Percentiles rank a stretch among this genome's conserved stretches.
Conservation (phyloP, 2,888 invertebrate genomes). For the Drosophila mayaguana region DNA sequence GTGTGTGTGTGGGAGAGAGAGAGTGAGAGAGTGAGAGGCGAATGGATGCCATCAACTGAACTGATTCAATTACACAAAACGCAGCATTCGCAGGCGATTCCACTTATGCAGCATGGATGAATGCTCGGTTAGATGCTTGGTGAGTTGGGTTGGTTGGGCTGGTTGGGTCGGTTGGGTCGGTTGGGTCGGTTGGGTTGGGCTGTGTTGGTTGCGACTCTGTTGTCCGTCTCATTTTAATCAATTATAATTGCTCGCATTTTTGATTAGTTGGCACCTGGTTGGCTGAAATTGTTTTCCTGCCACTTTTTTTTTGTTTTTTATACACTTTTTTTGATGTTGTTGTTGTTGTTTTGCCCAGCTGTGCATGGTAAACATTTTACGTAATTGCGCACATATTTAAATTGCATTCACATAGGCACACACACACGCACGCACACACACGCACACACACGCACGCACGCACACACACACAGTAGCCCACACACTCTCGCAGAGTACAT, state of each 20-base stretch:
- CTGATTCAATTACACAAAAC: slow-evolving; percentile 36
- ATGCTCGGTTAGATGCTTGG: slow-evolving; percentile 11
- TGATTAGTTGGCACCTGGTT: slow-evolving; percentile 78
- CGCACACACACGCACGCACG: slow-evolving; percentile 34
- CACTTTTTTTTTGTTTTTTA: slow-evolving; percentile 13
- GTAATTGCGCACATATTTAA: slow-evolving; percentile 77
- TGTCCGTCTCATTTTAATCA: slow-evolving; percentile 68
- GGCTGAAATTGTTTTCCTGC: slow-evolving; percentile 56
- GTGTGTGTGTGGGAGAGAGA: not conserved
- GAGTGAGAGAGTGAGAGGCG: not conserved
- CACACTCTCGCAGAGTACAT: slow-evolving; percentile 52
- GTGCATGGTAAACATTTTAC: slow-evolving; percentile 67
- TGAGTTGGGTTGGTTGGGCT: not conserved
- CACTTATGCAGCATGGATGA: slow-evolving; percentile 16
- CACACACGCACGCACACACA: slow-evolving; percentile 3
- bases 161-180: slow-evolving; percentile 1
- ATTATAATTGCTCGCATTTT: slow-evolving; percentile 78
- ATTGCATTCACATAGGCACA: slow-evolving; percentile 55
- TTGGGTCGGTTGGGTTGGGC: not conserved
- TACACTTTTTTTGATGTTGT: not conserved
- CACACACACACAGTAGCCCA: not conserved
- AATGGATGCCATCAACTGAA: slow-evolving; percentile 19
- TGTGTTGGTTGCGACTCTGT: slow-evolving; percentile 4
- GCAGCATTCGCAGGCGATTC: slow-evolving; percentile 14
- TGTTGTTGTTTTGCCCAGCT: slow-evolving; percentile 3